Conservation (phyloP, 2,888 invertebrate genomes). For the Amphimallon solstitiale region DNA sequence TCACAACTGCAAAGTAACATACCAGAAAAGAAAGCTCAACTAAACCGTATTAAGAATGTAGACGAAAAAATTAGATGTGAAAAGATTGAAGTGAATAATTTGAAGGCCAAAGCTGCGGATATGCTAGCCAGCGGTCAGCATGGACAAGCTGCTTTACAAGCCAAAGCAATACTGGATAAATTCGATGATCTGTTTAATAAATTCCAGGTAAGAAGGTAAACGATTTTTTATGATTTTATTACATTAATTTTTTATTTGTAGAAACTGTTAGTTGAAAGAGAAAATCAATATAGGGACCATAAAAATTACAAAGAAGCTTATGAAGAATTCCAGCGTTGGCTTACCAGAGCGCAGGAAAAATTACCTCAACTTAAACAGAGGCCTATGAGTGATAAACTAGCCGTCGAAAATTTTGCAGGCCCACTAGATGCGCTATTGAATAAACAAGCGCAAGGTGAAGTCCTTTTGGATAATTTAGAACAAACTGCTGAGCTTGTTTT, state of each 20-base stretch:
- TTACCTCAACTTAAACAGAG: constrained; percentile 88
- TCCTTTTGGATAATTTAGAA: constrained; percentile 85
- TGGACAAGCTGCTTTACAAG: constrained; percentile 83
- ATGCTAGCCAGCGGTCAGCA: constrained; percentile 88
- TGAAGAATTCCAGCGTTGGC: constrained; percentile 89
- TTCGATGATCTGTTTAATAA: constrained; percentile 83
- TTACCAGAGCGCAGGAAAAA: constrained; percentile 87
- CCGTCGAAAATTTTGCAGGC: constrained; percentile 87
- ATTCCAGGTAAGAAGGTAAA: constrained; percentile 68
- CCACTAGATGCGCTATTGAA: constrained; percentile 88
- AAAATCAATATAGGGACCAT: constrained; percentile 89
- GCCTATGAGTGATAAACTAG: constrained; percentile 85
- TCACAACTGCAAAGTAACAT: constrained; percentile 81
- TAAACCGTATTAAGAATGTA: constrained; percentile 84
- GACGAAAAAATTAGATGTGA: constrained; percentile 91
- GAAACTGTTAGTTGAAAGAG: constrained; percentile 79
- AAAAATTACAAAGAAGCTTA: constrained; percentile 90
- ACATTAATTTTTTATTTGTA: constrained; percentile 48
- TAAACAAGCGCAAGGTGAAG: constrained; percentile 90
- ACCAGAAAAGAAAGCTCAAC: constrained; percentile 85
- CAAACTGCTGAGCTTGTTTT: constrained; percentile 89
- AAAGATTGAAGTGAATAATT: constrained; percentile 86
- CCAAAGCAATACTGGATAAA: constrained; percentile 84
- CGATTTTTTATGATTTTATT: background rate
- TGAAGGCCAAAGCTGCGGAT: constrained; percentile 86